Conservation (phyloP, 2,888 invertebrate species). For the Drosophila emarginata region DNA sequence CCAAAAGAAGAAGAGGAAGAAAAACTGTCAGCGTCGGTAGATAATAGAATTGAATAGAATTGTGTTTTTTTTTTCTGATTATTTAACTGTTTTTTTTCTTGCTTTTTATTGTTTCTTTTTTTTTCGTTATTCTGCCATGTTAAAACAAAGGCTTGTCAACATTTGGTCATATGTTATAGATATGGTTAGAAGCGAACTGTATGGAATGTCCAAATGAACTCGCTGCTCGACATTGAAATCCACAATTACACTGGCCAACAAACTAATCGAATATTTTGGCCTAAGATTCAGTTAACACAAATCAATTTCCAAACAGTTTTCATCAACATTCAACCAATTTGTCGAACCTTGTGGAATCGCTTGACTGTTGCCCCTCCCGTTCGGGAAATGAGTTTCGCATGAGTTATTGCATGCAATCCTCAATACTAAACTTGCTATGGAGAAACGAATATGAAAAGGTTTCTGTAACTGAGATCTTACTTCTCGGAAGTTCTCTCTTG, state of each 20-base stretch:
- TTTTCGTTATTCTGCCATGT: constrained; percentile 29
- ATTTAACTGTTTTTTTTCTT: constrained; percentile 40
- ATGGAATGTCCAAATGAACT: constrained; percentile 1
- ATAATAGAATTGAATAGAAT: constrained; percentile 63
- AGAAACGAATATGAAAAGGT: too few relatives aligned
- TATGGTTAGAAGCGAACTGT: constrained; percentile 31
- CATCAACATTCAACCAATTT: too few relatives aligned
- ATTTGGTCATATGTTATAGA: constrained; percentile 34
- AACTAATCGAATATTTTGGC: not conserved
- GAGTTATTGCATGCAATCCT: too few relatives aligned
- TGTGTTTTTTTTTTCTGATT: constrained; percentile 34
- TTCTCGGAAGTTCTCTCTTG: too few relatives aligned
- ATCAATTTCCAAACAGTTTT: too few relatives aligned
- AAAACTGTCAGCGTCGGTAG: constrained; percentile 60
- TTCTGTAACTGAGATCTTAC: too few relatives aligned
- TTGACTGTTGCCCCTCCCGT: too few relatives aligned
- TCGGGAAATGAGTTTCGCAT: too few relatives aligned
- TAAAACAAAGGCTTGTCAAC: constrained; percentile 61
- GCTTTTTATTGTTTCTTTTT: constrained; percentile 20
- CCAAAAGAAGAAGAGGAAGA: constrained; percentile 8
- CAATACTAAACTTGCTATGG: too few relatives aligned
- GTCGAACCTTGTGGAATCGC: too few relatives aligned
- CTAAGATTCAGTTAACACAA: too few relatives aligned
- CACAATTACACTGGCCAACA: not conserved
- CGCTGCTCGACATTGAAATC: not conserved